A percentile compares a stretch with the other conserved stretches of the same genome.
Evolutionary conservation across 2,797 vertebrate genomes (phyloP).

Genomic region (Cetoscarus ocellatus): DNA sequence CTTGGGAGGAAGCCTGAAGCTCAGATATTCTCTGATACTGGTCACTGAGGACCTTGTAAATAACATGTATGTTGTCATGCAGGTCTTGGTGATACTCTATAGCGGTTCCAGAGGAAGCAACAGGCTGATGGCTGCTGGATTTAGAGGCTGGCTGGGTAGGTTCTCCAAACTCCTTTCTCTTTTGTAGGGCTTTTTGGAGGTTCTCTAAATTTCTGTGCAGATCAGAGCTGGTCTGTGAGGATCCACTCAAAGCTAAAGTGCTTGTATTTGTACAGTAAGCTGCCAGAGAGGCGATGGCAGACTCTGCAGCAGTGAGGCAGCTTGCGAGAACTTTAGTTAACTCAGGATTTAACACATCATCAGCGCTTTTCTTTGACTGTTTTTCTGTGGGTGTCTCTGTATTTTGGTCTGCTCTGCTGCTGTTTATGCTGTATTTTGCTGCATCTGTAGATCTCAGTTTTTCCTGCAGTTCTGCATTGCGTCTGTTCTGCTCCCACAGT

Average conservation of each 20-base stretch:
- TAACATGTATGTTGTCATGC: slow-evolving; percentile 66
- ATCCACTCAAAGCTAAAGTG: slow-evolving; percentile 26
- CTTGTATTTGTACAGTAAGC: slow-evolving; percentile 60
- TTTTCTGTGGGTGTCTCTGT: slow-evolving; percentile 31
- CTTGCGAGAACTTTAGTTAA: slow-evolving; percentile 61
- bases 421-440: slow-evolving; percentile 8
- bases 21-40: slow-evolving; percentile 61
- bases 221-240: slow-evolving; percentile 42
- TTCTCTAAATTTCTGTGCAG: slow-evolving; percentile 76
- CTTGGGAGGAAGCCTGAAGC: slow-evolving; percentile 64
- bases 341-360: slow-evolving; percentile 37
- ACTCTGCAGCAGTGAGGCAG: slow-evolving; percentile 78
- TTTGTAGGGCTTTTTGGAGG: slow-evolving; percentile 74
- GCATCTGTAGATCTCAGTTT: slow-evolving; percentile 61
- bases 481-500: slow-evolving; percentile 71
- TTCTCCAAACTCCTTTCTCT: slow-evolving; percentile 62
- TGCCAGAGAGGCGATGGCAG: slow-evolving; percentile 72
- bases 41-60: slow-evolving; percentile 77
- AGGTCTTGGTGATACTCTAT: slow-evolving; percentile 61
- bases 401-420: slow-evolving; percentile 18
- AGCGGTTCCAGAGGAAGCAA: slow-evolving; percentile 27
- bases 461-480: slow-evolving; percentile 77
- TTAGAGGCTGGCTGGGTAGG: slow-evolving; percentile 7
- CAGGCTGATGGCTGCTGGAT: slow-evolving; percentile 9
- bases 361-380: slow-evolving; percentile 25